Evolutionary conservation across 2,888 invertebrate genomes (phyloP), one percentile per base, ranked within the genome.

Genomic region (Drosophila flavopinicola): DNA sequence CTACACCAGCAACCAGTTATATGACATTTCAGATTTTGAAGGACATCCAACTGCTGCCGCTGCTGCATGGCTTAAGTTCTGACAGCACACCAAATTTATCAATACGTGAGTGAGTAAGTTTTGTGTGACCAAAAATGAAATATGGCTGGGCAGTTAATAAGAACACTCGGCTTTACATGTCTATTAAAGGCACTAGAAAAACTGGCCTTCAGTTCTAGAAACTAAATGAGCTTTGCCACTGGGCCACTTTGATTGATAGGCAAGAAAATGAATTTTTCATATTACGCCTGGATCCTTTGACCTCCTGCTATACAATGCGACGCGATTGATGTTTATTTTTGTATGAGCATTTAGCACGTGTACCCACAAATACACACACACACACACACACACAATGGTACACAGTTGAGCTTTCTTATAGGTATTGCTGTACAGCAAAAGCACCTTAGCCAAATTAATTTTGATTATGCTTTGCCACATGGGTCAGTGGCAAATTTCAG

Each of bases 11-110:
- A 61, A 52, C 65, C 66, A 65, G 60, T 72, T 58, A 60, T 75
- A 52, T 70, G 84, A 84, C 80, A 82, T 84, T 75, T 75, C 59
- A 75, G 73, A 84, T 65, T 84, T 79, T 70, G 66, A 84, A 78
- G 80, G 84, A 66, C 78, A 72, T 72, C 56, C 38, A 3, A 38
- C 13, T 51, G 15, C 10, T 30, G 29, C 5, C 25, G 32, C 23
- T 44, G 29, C 20, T 52, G 53, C 56, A 47, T 52, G 53, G 69
- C 72, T 68, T 73, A 68, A 72, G 72, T 68, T 72, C 57, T 68
- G 74, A 66, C 66, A 65, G 61, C 49, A 65, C 60, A 66, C 63
- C 47, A 69, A 70, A 73, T 78, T 78, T 70, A 78, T 78, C 80
- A 73, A 76, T 76, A 75, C 63, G 63, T 66, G 58, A 61, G 63